Evolutionary conservation across 2,888 invertebrate genomes (phyloP).

Genomic region (Fragum whitleyi): DNA sequence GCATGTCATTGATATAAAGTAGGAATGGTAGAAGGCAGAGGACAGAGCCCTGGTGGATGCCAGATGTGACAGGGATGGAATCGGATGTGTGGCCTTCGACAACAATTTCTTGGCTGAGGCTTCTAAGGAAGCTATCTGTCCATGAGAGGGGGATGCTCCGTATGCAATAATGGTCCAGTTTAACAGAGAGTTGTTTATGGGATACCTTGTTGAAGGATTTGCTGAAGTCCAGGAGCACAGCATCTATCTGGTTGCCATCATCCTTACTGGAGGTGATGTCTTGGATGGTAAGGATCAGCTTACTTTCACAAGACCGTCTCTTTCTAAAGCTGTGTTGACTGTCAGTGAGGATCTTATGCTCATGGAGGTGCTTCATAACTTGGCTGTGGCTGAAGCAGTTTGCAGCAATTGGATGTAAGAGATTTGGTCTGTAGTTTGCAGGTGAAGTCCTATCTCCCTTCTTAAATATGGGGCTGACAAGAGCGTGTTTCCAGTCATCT

Average conservation of each 20-base stretch:
- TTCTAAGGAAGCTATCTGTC: not conserved
- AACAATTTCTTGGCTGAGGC: not conserved
- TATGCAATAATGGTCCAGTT: not conserved
- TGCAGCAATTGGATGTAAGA: too few species aligned
- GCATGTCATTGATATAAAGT: too few species aligned
- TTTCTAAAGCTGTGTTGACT: not conserved
- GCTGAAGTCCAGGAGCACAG: conserved; percentile 3
- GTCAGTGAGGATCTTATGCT: not conserved
- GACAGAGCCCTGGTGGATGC: conserved; percentile 11
- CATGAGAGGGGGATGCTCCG: not conserved
- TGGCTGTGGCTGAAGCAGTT: not conserved
- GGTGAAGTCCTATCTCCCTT: too few species aligned
- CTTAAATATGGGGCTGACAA: too few species aligned
- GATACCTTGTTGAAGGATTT: not conserved
- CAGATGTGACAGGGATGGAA: too few species aligned
- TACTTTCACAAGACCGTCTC: too few species aligned
- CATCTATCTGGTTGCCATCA: not conserved
- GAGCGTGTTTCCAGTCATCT: too few species aligned
- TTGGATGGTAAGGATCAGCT: too few species aligned
- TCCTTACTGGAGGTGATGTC: not conserved
- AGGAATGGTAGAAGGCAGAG: conserved; percentile 1
- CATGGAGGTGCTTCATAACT: not conserved
- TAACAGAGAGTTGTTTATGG: not conserved
- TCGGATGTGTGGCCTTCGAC: too few species aligned
- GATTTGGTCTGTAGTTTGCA: too few species aligned